A percentile compares a stretch with the other conserved stretches of the same genome.
Evolutionary conservation across 2,797 vertebrate genomes (phyloP).

Genomic region (Apogon talboti): DNA sequence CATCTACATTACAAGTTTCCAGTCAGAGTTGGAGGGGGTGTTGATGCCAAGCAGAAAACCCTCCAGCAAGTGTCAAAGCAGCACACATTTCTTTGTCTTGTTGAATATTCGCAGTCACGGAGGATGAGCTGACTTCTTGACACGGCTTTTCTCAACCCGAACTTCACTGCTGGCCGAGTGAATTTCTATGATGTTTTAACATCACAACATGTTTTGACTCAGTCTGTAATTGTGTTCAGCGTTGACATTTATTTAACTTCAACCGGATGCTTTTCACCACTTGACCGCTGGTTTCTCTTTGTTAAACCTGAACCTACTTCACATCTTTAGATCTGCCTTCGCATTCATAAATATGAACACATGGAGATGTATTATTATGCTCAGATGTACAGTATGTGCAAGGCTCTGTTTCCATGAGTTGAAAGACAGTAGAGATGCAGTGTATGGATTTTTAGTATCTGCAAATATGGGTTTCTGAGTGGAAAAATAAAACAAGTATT

Average conservation of each 20-base stretch:
- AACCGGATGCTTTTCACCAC: neutral
- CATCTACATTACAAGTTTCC: constrained; percentile 38
- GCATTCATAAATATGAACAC: too few relatives aligned
- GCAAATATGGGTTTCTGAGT: too few relatives aligned
- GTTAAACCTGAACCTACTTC: too few relatives aligned
- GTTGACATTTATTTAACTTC: constrained; percentile 30
- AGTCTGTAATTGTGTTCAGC: constrained; percentile 4
- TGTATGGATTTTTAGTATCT: too few relatives aligned
- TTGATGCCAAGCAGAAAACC: constrained; percentile 33
- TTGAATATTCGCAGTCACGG: constrained; percentile 40
- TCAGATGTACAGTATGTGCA: too few relatives aligned
- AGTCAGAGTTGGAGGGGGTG: constrained; percentile 44
- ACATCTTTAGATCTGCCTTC: too few relatives aligned
- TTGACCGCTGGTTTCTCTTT: too few relatives aligned
- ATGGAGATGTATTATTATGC: too few relatives aligned
- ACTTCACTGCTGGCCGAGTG: neutral
- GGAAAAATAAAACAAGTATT: too few relatives aligned
- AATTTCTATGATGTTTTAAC: neutral
- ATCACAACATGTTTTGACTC: too few relatives aligned
- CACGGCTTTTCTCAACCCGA: neutral
- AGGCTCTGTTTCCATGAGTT: too few relatives aligned
- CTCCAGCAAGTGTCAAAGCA: constrained; percentile 43
- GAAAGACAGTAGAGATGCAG: too few relatives aligned
- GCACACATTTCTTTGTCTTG: constrained; percentile 25
- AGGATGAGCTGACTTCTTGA: constrained; percentile 25